Evolutionary conservation across 2,797 vertebrate genomes (phyloP).

Genomic region (Enteromius paludinosus): DNA sequence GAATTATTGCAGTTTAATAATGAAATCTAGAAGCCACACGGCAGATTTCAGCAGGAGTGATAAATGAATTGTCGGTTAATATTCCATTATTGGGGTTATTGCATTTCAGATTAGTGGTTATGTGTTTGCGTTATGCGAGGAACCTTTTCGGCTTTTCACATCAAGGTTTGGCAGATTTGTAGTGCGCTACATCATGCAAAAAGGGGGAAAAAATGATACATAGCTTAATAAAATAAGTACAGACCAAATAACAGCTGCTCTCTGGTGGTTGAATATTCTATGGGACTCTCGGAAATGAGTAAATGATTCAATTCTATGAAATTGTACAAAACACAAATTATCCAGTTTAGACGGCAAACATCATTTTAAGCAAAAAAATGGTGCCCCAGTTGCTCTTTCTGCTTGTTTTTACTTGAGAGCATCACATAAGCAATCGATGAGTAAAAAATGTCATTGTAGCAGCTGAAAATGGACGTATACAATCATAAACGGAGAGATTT

Average conservation of each 20-base stretch:
- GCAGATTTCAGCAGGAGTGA: slow-evolving; percentile 14
- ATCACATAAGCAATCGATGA: neutral
- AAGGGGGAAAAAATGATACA: neutral
- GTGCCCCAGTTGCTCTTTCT: neutral
- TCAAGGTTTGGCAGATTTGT: slow-evolving; percentile 19
- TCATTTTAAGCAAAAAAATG: neutral
- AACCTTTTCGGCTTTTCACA: neutral
- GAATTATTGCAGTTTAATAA: slow-evolving; percentile 49
- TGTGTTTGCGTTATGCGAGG: slow-evolving; percentile 8
- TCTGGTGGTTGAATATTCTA: slow-evolving; percentile 23
- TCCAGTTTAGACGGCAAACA: neutral
- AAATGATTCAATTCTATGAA: neutral
- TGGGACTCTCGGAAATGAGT: neutral
- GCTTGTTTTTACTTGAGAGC: neutral
- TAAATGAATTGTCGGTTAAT: slow-evolving; percentile 43
- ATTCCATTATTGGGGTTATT: slow-evolving; percentile 14
- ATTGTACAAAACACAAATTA: slow-evolving; percentile 2
- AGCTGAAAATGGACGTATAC: slow-evolving; percentile 10
- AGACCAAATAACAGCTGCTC: slow-evolving; percentile 12
- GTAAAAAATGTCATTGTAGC: neutral
- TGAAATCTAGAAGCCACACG: slow-evolving; percentile 31
- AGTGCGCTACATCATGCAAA: neutral
- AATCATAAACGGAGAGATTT: slow-evolving; percentile 6
- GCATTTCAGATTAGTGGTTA: slow-evolving; percentile 12
- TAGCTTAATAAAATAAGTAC: neutral